These are phyloP conservation scores for Hypotaenidia okinawae DNA, from an alignment of 2,797 vertebrate genomes.

Conservation along the genomic window DNA sequence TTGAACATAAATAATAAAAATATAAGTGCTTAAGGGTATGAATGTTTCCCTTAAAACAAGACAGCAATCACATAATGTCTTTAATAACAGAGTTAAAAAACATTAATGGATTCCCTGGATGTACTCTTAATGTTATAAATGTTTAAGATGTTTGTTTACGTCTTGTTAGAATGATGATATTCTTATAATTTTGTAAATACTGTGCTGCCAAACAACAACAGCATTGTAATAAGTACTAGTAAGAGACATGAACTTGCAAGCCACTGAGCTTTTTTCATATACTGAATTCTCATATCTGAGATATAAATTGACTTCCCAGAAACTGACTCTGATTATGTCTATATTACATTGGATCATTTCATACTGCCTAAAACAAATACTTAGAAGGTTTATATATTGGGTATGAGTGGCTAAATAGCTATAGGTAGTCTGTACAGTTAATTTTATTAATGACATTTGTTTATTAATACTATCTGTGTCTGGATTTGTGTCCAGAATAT, in stretches of 20 bases:
- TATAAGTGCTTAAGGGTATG: not conserved
- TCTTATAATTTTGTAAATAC: not conserved
- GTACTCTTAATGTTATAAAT: not conserved
- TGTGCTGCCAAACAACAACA: not conserved
- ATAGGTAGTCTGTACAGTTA: not conserved
- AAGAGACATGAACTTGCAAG: not conserved
- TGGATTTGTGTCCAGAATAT: not conserved
- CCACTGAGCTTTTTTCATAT: not conserved
- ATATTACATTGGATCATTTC: not conserved
- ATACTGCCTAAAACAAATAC: not conserved
- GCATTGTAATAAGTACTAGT: not conserved
- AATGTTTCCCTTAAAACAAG: not conserved
- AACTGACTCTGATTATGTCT: not conserved
- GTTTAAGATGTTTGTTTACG: not conserved
- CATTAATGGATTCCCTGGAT: not conserved
- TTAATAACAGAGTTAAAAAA: not conserved
- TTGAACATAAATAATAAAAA: not conserved
- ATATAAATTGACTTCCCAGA: not conserved
- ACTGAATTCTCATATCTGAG: not conserved
- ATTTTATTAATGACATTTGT: not conserved
- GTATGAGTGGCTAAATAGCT: not conserved
- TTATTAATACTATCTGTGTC: not conserved
- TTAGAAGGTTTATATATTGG: not conserved
- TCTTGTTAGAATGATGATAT: not conserved
- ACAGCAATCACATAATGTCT: not conserved